Evolutionary conservation across 2,113 vertebrate genomes (phyloP), one percentile per base, ranked within the genome.

Genomic region (Melanerpes aurifrons): DNA sequence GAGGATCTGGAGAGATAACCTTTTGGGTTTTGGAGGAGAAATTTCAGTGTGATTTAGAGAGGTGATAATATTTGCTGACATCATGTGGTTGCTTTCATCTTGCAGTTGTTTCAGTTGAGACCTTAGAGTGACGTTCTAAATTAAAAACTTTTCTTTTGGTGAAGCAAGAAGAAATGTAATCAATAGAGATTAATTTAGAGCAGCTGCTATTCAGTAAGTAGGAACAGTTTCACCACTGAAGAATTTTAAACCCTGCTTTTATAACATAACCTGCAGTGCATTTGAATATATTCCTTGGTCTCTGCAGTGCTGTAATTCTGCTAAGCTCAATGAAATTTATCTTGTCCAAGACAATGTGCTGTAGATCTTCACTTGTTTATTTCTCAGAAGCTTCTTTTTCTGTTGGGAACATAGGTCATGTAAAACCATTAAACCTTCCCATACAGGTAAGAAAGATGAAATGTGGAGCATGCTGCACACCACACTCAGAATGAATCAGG

Each of bases 151-250:
- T 66, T 61, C 86, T 69, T 64, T 82, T 47, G 12, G 53, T 77
- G 82, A 82, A 89, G 48, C 35, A 64, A 87, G 57, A 79, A 74
- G 78, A 95, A 95, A 94, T 94, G 82, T 92, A 94, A 92, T 95
- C 95, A 92, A 94, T 95, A 92, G 24, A 94, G 93, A 92, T 93
- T 95, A 93, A 96, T 92, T 96, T 89, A 87, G 66, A 87, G 87
- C 85, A 94, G 85, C 89, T 94, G 93, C 90, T 94, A 72, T 72
- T 95, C 54, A 56, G 50, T 88, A 94, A 86, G 72, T 90, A 94
- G 79, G 32, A 92, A 83, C 35, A 78, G 26, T 81, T 89, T 80
- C 82, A 90, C 94, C 96, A 83, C 78, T 47, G 82, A 90, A 94
- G 95, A 86, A 77, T 94, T 95, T 95, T 77, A 93, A 93, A 92